phyloP scores from a whole-genome alignment of 2,113 vertebrate species.

The Crotalus horridus region DNA sequence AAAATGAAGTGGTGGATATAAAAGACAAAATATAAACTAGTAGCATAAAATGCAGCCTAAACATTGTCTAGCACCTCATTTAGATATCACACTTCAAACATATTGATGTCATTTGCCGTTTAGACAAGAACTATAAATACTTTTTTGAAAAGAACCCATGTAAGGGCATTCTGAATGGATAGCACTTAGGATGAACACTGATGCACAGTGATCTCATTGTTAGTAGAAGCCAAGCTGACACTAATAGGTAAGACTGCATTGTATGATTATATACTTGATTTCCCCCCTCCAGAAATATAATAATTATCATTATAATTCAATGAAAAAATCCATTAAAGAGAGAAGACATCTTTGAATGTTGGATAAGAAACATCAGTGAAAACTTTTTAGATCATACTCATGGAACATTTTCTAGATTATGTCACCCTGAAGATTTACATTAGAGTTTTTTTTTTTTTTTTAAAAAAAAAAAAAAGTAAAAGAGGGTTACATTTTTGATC shows the following conservation, averaged over 20 bases:
- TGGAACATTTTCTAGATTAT: background rate
- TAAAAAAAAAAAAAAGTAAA: background rate
- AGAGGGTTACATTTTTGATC: background rate
- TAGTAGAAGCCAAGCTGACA: background rate
- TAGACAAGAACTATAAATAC: background rate
- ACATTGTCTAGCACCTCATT: background rate
- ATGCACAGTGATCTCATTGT: background rate
- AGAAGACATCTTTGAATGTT: background rate
- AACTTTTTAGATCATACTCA: background rate
- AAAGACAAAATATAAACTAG: background rate
- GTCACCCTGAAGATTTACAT: background rate
- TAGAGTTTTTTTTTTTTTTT: background rate
- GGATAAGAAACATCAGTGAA: background rate
- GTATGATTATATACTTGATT: background rate
- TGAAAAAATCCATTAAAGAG: background rate
- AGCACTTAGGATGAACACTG: background rate
- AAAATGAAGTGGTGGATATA: background rate
- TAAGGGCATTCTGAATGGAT: background rate
- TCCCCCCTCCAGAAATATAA: background rate
- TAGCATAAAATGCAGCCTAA: background rate
- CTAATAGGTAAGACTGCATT: background rate
- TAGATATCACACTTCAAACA: constrained; percentile 2
- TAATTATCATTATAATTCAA: background rate
- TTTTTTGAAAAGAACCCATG: background rate
- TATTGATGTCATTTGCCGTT: background rate